Conservation (phyloP, 2,113 vertebrate genomes). For the Oceanodroma tethys region DNA sequence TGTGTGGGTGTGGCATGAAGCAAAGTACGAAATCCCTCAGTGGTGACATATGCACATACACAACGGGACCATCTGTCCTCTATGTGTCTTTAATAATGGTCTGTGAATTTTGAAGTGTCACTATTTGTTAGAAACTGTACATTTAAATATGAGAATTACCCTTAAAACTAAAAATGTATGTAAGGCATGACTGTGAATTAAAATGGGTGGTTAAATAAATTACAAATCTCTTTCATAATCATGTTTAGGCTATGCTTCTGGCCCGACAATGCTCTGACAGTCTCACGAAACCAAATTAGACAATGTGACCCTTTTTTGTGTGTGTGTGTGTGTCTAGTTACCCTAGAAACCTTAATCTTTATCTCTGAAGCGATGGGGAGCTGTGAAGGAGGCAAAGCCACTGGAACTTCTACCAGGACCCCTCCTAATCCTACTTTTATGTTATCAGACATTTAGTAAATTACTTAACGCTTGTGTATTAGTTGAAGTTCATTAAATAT, state of each 20-base stretch:
- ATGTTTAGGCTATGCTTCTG: slow-evolving; percentile 65
- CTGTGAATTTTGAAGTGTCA: slow-evolving; percentile 50
- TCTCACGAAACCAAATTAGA: slow-evolving; percentile 65
- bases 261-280: slow-evolving; percentile 44
- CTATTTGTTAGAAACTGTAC: slow-evolving; percentile 36
- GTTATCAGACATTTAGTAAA: slow-evolving; percentile 52
- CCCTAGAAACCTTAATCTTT: slow-evolving; percentile 87
- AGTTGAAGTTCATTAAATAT: neutral
- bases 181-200: slow-evolving; percentile 31
- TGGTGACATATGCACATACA: slow-evolving; percentile 24
- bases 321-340: slow-evolving; percentile 76
- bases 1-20: neutral
- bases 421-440: slow-evolving; percentile 51
- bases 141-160: slow-evolving; percentile 10
- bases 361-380: slow-evolving; percentile 67
- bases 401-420: slow-evolving; percentile 53
- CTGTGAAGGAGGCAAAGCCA: slow-evolving; percentile 63
- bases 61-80: slow-evolving; percentile 58
- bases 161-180: slow-evolving; percentile 14
- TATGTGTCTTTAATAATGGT: slow-evolving; percentile 46
- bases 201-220: slow-evolving; percentile 52
- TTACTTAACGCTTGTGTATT: slow-evolving; percentile 14
- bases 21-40: neutral
- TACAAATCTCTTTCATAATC: slow-evolving; percentile 61
- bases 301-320: slow-evolving; percentile 64